A percentile compares a stretch with the other conserved stretches of the same genome.
Evolutionary conservation across 2,797 vertebrate genomes (phyloP).

Genomic region (Denticeps clupeoides): DNA sequence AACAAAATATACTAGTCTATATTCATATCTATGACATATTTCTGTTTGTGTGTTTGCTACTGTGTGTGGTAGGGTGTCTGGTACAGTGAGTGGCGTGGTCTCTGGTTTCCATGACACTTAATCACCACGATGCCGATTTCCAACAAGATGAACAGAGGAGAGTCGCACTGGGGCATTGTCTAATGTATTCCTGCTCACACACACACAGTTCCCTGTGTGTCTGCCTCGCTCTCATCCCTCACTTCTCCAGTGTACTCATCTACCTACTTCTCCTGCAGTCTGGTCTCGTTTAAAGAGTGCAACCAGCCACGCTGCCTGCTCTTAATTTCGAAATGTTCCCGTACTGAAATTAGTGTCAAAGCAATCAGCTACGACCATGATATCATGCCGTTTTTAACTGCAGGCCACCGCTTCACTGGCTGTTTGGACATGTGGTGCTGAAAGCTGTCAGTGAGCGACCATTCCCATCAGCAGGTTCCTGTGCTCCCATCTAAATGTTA

Average conservation of each 20-base stretch:
- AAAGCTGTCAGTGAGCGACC: background rate
- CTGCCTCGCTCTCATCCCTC: slow-evolving; percentile 1
- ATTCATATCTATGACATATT: no score
- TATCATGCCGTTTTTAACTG: background rate
- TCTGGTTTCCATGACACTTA: slow-evolving; percentile 46
- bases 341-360: slow-evolving; percentile 51
- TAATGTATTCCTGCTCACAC: slow-evolving; percentile 21
- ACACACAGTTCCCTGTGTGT: background rate
- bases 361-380: slow-evolving; percentile 3
- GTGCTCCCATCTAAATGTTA: no score
- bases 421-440: background rate
- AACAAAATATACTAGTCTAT: no score
- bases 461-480: no score
- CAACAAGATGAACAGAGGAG: slow-evolving; percentile 22
- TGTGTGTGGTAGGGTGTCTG: slow-evolving; percentile 29
- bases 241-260: slow-evolving; percentile 15
- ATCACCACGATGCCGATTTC: slow-evolving; percentile 36
- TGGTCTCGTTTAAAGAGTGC: no score
- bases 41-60: slow-evolving; percentile 28
- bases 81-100: slow-evolving; percentile 22
- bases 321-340: background rate
- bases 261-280: no score
- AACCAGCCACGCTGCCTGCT: no score
- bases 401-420: background rate
- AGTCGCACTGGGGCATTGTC: slow-evolving; percentile 27